A percentile compares a stretch with the other conserved stretches of the same genome.
These are phyloP conservation scores for Podarcis lilfordi DNA, from an alignment of 2,797 vertebrate species.

Conservation along the genomic window DNA sequence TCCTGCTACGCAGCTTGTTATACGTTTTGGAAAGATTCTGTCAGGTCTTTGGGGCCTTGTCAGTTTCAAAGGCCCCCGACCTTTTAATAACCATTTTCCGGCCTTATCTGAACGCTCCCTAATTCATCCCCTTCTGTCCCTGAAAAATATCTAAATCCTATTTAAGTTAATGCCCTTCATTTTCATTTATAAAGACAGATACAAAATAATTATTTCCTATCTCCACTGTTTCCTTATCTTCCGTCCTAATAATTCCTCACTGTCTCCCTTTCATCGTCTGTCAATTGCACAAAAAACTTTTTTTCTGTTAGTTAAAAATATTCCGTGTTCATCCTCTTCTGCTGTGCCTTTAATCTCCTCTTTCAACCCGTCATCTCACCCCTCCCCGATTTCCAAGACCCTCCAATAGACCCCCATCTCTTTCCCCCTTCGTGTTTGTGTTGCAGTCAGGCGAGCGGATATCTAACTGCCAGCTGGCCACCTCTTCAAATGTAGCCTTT, in stretches of 20 bases:
- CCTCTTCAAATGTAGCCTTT: slow-evolving; percentile 61
- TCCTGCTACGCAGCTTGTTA: background rate
- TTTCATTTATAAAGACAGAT: slow-evolving; percentile 86
- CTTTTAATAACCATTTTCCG: slow-evolving; percentile 74
- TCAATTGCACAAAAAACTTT: slow-evolving; percentile 67
- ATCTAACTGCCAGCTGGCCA: slow-evolving; percentile 63
- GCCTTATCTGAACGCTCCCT: slow-evolving; percentile 75
- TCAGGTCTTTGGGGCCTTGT: slow-evolving; percentile 23
- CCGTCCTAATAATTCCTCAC: slow-evolving; percentile 77
- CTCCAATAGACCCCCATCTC: slow-evolving; percentile 45
- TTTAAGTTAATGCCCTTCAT: slow-evolving; percentile 85
- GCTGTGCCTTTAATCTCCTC: slow-evolving; percentile 51
- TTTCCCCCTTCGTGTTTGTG: slow-evolving; percentile 46
- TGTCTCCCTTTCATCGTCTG: slow-evolving; percentile 76
- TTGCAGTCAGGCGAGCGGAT: slow-evolving; percentile 37
- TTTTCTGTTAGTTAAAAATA: slow-evolving; percentile 71
- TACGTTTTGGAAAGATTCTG: background rate
- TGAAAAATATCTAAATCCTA: slow-evolving; percentile 81
- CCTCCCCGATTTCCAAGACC: slow-evolving; percentile 27
- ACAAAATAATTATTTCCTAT: slow-evolving; percentile 86
- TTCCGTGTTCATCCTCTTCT: slow-evolving; percentile 58
- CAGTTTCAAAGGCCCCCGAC: slow-evolving; percentile 74
- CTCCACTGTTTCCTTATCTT: slow-evolving; percentile 82
- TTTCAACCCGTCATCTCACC: slow-evolving; percentile 3
- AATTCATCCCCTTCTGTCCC: slow-evolving; percentile 79